Evolutionary conservation across 2,797 vertebrate genomes (phyloP), one percentile per base, ranked within the genome.

Genomic region (Scarus forsteni): DNA sequence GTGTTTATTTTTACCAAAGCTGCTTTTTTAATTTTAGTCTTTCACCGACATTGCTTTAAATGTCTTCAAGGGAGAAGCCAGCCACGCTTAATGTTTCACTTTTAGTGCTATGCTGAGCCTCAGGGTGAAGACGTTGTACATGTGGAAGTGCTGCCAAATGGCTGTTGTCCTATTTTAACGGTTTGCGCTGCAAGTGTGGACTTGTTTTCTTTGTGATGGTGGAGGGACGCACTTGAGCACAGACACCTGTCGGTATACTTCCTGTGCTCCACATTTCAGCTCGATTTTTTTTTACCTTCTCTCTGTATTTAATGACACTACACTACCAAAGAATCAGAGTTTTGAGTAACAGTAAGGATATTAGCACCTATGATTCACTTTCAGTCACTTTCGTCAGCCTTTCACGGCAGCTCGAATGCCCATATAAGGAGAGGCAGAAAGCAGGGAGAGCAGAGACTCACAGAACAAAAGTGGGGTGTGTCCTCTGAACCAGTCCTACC

Each of bases 401-500:
- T 60, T 64, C 15, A 9, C 11, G 7, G 0, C 44, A 54, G 40
- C 42, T 15, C 35, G 18, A 34, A 63, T 74, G 77, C 58, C 89
- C 87, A 87, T 86, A 81, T 88, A 90, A 84, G 88, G 91, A 84
- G 65, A 76, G 73, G 46, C 70, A 57, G 54, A 19, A 27, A 75
- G 65, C 42, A 19, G 1, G 7, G 53, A 70, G 45, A 60, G 16
- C 61, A 42, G 62, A 39, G 54, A 40, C 53, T 66, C 59, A 66
- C 49, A 54, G 61, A 78, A 83, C 64, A 77, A 88, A 52, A 52
- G 39, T 54, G 77, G 76, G 92, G 90, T 70, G 90, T 87, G 89
- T 78, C 80, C 52, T 81, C 67, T 45, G 70, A 94, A 93, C 93
- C 87, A 85, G 93, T 91, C 86, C 65, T 70, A 88, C 93, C 90